These are phyloP conservation scores for Volucella bombylans DNA, from an alignment of 2,888 invertebrate genomes.

Conservation along the genomic window DNA sequence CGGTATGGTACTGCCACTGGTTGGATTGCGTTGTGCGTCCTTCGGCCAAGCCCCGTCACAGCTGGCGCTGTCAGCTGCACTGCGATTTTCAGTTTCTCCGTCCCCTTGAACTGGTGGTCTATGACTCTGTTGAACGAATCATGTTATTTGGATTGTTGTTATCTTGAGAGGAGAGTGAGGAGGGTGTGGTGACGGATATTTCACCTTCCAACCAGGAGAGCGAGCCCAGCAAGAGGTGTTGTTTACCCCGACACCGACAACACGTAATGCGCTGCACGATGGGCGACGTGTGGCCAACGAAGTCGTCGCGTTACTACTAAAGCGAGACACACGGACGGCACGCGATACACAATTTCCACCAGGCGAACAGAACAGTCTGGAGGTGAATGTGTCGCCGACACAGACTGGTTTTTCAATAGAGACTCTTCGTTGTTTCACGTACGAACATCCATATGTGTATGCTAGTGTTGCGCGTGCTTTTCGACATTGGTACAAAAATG, in stretches of 20 bases:
- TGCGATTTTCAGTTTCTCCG: background rate
- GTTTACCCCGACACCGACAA: background rate
- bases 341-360: slow-evolving; percentile 70
- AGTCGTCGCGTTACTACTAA: slow-evolving; percentile 43
- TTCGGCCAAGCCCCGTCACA: slow-evolving; percentile 65
- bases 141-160: slow-evolving; percentile 18
- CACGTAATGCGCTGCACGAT: slow-evolving; percentile 21
- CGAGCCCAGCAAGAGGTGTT: slow-evolving; percentile 28
- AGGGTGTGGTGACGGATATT: slow-evolving; percentile 44
- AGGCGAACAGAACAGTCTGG: slow-evolving; percentile 54
- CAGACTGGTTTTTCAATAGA: background rate
- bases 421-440: background rate
- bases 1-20: slow-evolving; percentile 2
- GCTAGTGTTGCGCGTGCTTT: background rate
- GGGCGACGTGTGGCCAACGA: slow-evolving; percentile 42
- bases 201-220: slow-evolving; percentile 24
- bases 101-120: background rate
- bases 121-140: slow-evolving; percentile 45
- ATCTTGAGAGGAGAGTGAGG: slow-evolving; percentile 26
- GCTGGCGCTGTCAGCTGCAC: background rate
- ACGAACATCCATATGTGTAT: background rate
- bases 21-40: slow-evolving; percentile 47
- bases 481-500: too few species aligned
- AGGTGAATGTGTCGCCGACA: background rate
- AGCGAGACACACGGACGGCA: slow-evolving; percentile 72